Evolutionary conservation across 2,113 vertebrate genomes (phyloP).

Genomic region (Scalopus aquaticus): DNA sequence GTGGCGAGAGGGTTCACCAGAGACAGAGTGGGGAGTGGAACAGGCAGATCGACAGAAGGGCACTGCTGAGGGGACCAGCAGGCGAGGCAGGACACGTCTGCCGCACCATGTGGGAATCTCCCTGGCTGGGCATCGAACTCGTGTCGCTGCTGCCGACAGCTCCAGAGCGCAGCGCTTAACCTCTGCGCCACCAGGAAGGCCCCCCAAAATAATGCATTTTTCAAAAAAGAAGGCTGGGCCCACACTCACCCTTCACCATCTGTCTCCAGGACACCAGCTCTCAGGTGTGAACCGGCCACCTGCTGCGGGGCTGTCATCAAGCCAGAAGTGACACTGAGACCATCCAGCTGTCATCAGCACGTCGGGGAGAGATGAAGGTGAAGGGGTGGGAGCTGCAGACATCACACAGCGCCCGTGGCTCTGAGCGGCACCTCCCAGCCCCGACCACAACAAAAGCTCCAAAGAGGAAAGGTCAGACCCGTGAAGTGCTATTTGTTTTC

Average conservation of each 20-base stretch:
- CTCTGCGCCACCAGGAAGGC: no score
- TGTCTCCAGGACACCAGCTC: background rate
- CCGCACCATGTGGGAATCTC: no score
- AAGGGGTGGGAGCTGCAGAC: conserved; percentile 62
- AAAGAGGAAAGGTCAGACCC: conserved; percentile 88
- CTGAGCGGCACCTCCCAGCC: conserved; percentile 78
- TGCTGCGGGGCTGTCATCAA: conserved; percentile 16
- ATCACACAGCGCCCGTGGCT: conserved; percentile 67
- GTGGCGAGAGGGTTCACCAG: no score
- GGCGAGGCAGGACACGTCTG: no score
- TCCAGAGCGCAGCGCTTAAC: no score
- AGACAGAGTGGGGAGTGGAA: no score
- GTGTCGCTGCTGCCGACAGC: no score
- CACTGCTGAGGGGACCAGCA: no score
- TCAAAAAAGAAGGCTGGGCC: background rate
- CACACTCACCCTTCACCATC: background rate
- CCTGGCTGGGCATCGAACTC: no score
- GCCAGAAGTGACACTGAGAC: conserved; percentile 49
- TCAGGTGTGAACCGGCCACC: background rate
- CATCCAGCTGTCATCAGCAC: conserved; percentile 41
- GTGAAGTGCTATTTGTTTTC: conserved; percentile 98
- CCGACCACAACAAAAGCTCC: conserved; percentile 88
- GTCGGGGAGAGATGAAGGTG: conserved; percentile 53
- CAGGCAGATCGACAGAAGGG: no score
- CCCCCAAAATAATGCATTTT: no score